Conservation (phyloP, 2,797 vertebrate genomes). For the Pogonophryne albipinna region DNA sequence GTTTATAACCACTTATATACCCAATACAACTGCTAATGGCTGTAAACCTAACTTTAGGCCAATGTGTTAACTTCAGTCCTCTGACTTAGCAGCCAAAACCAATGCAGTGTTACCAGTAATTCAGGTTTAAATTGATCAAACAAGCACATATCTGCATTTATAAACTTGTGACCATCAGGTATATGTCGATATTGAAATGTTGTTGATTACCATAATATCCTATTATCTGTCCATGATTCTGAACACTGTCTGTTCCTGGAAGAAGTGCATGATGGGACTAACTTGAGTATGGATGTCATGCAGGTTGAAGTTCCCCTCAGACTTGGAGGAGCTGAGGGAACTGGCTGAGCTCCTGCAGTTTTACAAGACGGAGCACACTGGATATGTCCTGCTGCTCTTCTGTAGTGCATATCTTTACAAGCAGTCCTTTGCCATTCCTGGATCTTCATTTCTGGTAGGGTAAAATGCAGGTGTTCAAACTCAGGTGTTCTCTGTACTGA, state of each 20-base stretch:
- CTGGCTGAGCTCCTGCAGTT: constrained; percentile 90
- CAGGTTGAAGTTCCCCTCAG: constrained; percentile 95
- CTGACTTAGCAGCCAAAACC: not conserved
- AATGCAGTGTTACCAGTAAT: not conserved
- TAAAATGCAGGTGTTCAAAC: not conserved
- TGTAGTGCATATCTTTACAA: constrained; percentile 98
- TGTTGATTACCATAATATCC: not conserved
- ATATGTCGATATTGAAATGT: not conserved
- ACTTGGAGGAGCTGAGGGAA: constrained; percentile 92
- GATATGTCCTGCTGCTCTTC: constrained; percentile 93
- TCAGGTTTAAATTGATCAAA: not conserved
- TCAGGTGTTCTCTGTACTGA: constrained; percentile 7
- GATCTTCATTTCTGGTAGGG: constrained; percentile 94
- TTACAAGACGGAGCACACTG: constrained; percentile 91
- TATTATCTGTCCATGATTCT: not conserved
- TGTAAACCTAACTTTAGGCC: too few species aligned
- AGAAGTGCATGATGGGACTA: not conserved
- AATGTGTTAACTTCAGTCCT: not conserved
- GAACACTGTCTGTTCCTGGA: not conserved
- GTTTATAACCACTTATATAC: too few species aligned
- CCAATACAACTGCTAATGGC: too few species aligned
- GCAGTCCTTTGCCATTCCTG: constrained; percentile 97
- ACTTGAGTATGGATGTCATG: not conserved
- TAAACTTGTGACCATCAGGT: too few species aligned
- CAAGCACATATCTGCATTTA: not conserved